Conservation (phyloP, 2,113 vertebrate genomes). For the Sprattus sprattus region DNA sequence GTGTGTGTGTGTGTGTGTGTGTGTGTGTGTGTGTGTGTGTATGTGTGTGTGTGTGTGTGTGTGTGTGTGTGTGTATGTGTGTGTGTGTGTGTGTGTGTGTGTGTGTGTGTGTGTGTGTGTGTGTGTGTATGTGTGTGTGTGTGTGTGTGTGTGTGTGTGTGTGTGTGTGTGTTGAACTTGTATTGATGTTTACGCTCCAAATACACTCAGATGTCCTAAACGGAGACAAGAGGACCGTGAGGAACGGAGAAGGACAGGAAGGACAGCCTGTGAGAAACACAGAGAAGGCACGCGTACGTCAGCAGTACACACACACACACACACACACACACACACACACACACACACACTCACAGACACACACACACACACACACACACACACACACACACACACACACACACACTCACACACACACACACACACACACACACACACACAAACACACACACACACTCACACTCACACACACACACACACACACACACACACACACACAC, state of each 20-base stretch:
- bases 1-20: background rate
- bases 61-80: background rate
- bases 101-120: background rate
- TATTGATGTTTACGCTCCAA: background rate
- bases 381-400: too few species aligned
- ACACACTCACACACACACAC: too few species aligned
- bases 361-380: too few species aligned
- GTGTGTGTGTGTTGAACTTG: background rate
- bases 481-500: too few species aligned
- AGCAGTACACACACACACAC: too few species aligned
- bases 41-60: background rate
- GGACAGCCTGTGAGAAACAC: background rate
- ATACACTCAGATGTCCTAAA: background rate
- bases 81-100: background rate
- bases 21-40: too few species aligned
- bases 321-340: too few species aligned
- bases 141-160: conserved; percentile 12
- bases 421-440: too few species aligned
- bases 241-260: conserved; percentile 19
- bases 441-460: too few species aligned
- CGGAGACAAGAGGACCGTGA: conserved; percentile 39
- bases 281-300: too few species aligned
- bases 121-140: background rate
- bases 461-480: too few species aligned
- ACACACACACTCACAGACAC: too few species aligned